Evolutionary conservation across 2,113 vertebrate genomes (phyloP).

Genomic region (Rallus limicola): DNA sequence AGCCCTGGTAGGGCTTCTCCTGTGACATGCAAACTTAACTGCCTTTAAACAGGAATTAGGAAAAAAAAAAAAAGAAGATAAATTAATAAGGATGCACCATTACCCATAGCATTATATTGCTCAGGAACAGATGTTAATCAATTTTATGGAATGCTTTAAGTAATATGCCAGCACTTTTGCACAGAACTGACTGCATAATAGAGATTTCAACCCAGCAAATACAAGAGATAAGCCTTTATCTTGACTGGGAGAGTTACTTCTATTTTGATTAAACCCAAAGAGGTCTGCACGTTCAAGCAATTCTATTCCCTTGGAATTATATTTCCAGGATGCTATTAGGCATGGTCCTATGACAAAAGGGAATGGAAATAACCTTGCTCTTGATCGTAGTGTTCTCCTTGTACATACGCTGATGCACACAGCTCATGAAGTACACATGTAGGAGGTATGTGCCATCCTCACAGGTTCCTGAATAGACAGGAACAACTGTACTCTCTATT

Average conservation of each 20-base stretch:
- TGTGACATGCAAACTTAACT: conserved; percentile 54
- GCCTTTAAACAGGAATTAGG: conserved; percentile 29
- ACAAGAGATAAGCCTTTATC: conserved; percentile 38
- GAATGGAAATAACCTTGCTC: neutral
- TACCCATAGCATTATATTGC: conserved; percentile 41
- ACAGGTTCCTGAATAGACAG: neutral
- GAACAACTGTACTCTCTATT: neutral
- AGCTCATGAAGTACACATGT: neutral
- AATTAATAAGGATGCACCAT: neutral
- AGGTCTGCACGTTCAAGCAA: neutral
- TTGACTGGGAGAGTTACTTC: neutral
- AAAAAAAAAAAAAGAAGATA: conserved; percentile 39
- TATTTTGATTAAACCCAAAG: conserved; percentile 26
- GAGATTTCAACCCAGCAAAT: conserved; percentile 31
- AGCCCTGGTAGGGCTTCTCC: neutral
- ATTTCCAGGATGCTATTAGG: neutral
- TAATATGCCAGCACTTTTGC: conserved; percentile 56
- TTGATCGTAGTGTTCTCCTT: neutral
- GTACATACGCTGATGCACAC: neutral
- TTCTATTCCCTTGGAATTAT: conserved; percentile 5
- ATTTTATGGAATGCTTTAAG: conserved; percentile 56
- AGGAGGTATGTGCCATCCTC: neutral
- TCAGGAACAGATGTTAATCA: conserved; percentile 39
- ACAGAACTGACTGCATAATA: conserved; percentile 38
- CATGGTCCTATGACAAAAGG: neutral